phyloP scores from a whole-genome alignment of 1,140 invertebrate genomes.

The Epicauta chinensis region DNA sequence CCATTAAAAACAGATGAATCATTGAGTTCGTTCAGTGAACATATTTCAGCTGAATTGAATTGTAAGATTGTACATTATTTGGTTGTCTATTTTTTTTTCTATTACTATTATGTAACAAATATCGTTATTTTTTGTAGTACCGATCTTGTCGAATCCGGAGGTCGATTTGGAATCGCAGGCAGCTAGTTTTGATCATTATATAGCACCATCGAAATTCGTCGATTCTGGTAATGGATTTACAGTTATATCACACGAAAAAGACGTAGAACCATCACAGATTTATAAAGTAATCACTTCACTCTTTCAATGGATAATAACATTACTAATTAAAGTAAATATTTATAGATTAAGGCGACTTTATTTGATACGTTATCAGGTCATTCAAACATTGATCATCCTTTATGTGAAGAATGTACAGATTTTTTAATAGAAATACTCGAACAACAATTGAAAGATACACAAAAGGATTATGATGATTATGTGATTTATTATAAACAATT shows the following conservation, averaged over 20 bases:
- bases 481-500: constrained; percentile 74
- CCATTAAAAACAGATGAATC: constrained; percentile 79
- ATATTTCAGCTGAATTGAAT: constrained; percentile 79
- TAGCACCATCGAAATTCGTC: constrained; percentile 70
- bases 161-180: constrained; percentile 61
- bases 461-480: constrained; percentile 88
- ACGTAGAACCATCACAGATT: constrained; percentile 64
- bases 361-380: constrained; percentile 92
- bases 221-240: constrained; percentile 84
- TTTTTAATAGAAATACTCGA: constrained; percentile 86
- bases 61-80: constrained; percentile 49
- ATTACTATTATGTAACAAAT: not conserved
- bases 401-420: constrained; percentile 97
- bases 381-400: constrained; percentile 91
- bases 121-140: constrained; percentile 49
- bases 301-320: not conserved
- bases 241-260: constrained; percentile 65
- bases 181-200: constrained; percentile 68
- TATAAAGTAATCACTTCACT: constrained; percentile 40
- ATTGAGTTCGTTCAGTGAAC: constrained; percentile 77
- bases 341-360: constrained; percentile 62
- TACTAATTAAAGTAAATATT: constrained; percentile 11
- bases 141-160: constrained; percentile 61
- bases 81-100: constrained; percentile 24
- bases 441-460: constrained; percentile 76